Evolutionary conservation across 2,888 invertebrate genomes (phyloP).

Genomic region (Idaea biselata): DNA sequence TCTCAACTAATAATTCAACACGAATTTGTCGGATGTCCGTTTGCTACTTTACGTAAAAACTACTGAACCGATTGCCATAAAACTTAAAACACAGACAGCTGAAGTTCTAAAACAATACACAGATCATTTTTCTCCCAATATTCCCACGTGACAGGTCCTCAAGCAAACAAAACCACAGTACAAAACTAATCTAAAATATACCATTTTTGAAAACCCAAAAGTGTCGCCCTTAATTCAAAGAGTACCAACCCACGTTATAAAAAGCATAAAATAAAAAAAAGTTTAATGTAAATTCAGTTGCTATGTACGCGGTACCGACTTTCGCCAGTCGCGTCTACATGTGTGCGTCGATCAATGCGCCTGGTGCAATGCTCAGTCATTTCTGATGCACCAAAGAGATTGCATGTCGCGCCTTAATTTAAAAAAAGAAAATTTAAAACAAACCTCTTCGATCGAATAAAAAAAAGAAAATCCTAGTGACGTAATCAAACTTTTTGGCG

Average conservation of each 20-base stretch:
- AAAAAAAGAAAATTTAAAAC: not conserved
- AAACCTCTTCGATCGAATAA: not conserved
- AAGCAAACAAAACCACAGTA: no score
- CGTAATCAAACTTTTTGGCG: not conserved
- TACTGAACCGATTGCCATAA: no score
- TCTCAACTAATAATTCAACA: no score
- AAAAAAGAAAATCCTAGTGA: not conserved
- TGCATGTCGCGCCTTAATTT: constrained; percentile 29
- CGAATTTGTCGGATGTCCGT: no score
- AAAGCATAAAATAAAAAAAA: not conserved
- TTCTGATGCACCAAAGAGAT: constrained; percentile 36
- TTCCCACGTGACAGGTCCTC: no score
- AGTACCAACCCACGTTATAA: not conserved
- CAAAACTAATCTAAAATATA: no score
- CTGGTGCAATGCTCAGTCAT: constrained; percentile 31
- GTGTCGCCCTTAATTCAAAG: not conserved
- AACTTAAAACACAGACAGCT: no score
- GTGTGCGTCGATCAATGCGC: constrained; percentile 24
- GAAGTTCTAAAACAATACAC: no score
- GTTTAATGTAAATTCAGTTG: constrained; percentile 10
- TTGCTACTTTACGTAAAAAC: no score
- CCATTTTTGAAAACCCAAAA: not conserved
- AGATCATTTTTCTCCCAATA: no score
- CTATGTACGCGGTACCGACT: constrained; percentile 35
- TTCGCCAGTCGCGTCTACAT: constrained; percentile 35